Conservation (phyloP, 2,113 vertebrate species). For the Peromyscus leucopus region DNA sequence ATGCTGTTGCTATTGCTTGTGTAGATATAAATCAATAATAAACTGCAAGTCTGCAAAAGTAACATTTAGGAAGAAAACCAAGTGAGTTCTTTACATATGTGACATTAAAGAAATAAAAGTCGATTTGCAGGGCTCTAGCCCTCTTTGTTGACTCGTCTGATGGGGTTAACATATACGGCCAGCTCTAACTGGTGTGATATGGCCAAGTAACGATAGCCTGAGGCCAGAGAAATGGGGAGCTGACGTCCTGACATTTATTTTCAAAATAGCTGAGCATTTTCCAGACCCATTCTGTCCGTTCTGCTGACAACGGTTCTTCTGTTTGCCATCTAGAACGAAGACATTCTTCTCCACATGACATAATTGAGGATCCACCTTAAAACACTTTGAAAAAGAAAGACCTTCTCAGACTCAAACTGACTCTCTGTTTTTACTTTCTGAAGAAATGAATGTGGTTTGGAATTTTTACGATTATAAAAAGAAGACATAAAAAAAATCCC, state of each 20-base stretch:
- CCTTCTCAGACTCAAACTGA: constrained; percentile 72
- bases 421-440: constrained; percentile 55
- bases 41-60: constrained; percentile 8
- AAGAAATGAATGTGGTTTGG: constrained; percentile 57
- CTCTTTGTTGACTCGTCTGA: constrained; percentile 67
- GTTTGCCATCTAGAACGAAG: constrained; percentile 68
- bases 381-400: constrained; percentile 78
- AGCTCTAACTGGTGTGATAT: constrained; percentile 49
- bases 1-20: not conserved
- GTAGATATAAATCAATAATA: not conserved
- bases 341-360: constrained; percentile 81
- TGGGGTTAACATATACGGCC: constrained; percentile 71
- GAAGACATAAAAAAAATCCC: not conserved
- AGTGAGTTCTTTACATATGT: not conserved
- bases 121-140: not conserved
- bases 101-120: not conserved
- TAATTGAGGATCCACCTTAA: constrained; percentile 82
- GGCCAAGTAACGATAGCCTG: constrained; percentile 65
- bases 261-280: constrained; percentile 79
- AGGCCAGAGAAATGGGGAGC: constrained; percentile 49
- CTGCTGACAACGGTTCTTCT: constrained; percentile 81
- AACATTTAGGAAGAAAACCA: constrained; percentile 19
- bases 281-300: constrained; percentile 72
- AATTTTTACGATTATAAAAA: constrained; percentile 48
- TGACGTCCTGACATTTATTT: constrained; percentile 82